Conservation (phyloP, 2,113 vertebrate species). For the Numida meleagris region DNA sequence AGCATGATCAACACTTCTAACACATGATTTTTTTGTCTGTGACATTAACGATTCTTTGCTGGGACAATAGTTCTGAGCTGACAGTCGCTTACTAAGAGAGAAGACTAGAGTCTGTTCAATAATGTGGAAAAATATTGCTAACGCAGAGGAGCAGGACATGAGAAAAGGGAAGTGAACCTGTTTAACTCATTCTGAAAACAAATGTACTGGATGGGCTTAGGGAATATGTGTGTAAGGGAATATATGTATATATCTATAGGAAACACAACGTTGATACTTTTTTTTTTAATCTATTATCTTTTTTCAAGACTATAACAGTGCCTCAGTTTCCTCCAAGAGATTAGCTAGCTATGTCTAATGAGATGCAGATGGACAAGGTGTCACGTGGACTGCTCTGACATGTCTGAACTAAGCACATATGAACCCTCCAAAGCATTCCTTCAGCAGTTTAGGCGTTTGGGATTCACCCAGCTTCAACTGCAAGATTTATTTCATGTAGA, state of each 20-base stretch:
- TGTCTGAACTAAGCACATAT: no score
- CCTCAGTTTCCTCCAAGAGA: no score
- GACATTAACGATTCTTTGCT: neutral
- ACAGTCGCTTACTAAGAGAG: neutral
- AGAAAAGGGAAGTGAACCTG: neutral
- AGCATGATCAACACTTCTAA: neutral
- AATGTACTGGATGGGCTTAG: neutral
- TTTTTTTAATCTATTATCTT: neutral
- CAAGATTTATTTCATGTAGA: neutral
- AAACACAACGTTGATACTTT: neutral
- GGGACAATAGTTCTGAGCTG: neutral
- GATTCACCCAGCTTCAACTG: neutral
- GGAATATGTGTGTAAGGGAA: no score
- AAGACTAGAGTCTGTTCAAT: neutral
- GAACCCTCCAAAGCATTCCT: neutral
- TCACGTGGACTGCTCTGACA: neutral
- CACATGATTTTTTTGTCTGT: neutral
- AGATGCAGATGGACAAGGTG: neutral
- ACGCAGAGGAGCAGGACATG: accelerated
- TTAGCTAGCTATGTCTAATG: no score
- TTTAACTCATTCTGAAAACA: neutral
- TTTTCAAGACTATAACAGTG: no score
- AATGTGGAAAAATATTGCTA: neutral
- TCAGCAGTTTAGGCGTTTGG: neutral
- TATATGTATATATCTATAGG: neutral